phyloP scores from a whole-genome alignment of 2,888 invertebrate species.

The Timandra comae region DNA sequence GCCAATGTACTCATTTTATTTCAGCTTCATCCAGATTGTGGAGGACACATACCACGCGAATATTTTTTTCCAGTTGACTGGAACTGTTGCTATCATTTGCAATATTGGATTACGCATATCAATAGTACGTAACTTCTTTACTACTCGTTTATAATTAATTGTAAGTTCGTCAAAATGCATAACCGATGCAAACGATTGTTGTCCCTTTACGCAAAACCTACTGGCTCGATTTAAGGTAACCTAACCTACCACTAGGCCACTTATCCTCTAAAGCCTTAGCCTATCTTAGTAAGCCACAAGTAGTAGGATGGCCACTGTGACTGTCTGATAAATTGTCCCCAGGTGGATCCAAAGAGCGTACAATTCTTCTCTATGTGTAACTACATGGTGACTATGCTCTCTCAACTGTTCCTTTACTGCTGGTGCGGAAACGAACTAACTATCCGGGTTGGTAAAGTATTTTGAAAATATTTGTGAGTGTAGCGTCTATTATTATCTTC shows the following conservation, averaged over 20 bases:
- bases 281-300: too few relatives aligned
- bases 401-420: conserved; percentile 72
- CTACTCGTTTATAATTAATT: too few relatives aligned
- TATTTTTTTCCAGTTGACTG: conserved; percentile 73
- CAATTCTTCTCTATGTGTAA: conserved; percentile 62
- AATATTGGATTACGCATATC: conserved; percentile 60
- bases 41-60: conserved; percentile 68
- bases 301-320: too few relatives aligned
- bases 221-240: too few relatives aligned
- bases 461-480: neutral
- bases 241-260: too few relatives aligned
- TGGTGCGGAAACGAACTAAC: conserved; percentile 74
- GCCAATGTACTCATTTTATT: conserved; percentile 11
- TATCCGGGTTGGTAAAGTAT: conserved; percentile 34
- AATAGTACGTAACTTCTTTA: conserved; percentile 38
- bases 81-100: conserved; percentile 65
- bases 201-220: too few relatives aligned
- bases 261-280: too few relatives aligned
- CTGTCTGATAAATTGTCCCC: too few relatives aligned
- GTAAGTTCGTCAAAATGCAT: too few relatives aligned
- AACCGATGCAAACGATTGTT: too few relatives aligned
- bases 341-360: conserved; percentile 53
- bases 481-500: too few relatives aligned
- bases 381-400: conserved; percentile 67
- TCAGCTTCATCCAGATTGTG: conserved; percentile 60